Evolutionary conservation across 2,113 vertebrate genomes (phyloP), one percentile per base, ranked within the genome.

Genomic region (Lamprologus ornatipinnis): DNA sequence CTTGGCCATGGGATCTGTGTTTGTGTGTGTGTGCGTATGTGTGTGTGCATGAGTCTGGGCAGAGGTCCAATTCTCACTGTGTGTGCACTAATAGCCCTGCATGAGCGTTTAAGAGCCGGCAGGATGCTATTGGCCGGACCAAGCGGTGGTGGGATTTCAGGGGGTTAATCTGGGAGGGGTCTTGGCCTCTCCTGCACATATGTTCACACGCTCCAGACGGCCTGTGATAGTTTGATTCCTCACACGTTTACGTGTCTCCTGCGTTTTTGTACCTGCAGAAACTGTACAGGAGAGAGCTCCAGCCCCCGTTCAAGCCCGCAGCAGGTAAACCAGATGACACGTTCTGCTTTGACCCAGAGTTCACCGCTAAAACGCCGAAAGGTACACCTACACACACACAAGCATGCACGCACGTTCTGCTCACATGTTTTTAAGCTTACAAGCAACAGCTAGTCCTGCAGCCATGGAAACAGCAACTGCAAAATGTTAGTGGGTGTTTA

Each of bases 331-430:
- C 98, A 90, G 98, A 99, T 89, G 98, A 99, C 94, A 99, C 98
- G 5, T 99, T 99, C 95, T 99, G 98, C 95, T 99, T 99, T 73
- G 98, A 99, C 96, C 98, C 98, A 23, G 98, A 99, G 95, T 99
- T 99, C 96, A 99, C 98, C 84, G 98, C 98, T 92, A 99, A 99
- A 97, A 99, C 98, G 45, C 98, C 98, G 90, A 99, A 99, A 98
- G 98, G 98, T 99, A 93, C 86, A 82, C 35, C 19, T 33, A 84
- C 84, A 85, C 9, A 75, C 7, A 68, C 58, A 33, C 65, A 78
- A 31, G 53, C 23, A 49, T 21, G 19, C 13, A 28, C 31, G 9
- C n/a, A 28, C 33, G 53, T 37, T 53, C 53, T 37, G 47, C 26
- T 70, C 60, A 47, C 80, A 70, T 65, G 68, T 60, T 70, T 60